Evolutionary conservation across 2,888 invertebrate species (phyloP), one percentile per base, ranked within the genome.

Genomic region (Lasioglossum vierecki): DNA sequence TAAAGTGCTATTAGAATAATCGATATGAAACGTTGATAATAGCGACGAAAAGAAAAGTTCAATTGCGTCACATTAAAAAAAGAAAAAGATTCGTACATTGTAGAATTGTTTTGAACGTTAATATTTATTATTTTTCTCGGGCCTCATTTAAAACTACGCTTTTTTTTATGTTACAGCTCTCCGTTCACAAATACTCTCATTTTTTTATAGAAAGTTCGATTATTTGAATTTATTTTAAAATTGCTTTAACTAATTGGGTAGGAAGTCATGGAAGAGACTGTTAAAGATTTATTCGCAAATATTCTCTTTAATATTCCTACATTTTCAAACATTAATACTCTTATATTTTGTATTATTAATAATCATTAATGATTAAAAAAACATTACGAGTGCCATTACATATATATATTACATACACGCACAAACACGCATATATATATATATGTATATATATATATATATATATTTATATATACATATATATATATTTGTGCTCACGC

Each of bases 281-380:
- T 84, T 78, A 60, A 63, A 72, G 39, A 39, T 83, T 83, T 84
- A 84, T 76, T 85, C 76, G 84, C 85, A 85, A 85, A 85, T 83
- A 85, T 85, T 85, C 85, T 85, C 84, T 85, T 85, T 85, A 85
- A 85, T 85, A 85, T 85, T 85, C 76, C 84, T 85, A 85, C 85
- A 85, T 85, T 80, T 83, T 83, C 79, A 83, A 85, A 83, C 84
- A 83, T 85, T 83, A 83, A 85, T 85, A 85, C 79, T 84, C 84
- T 83, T 84, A 83, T 76, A 85, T 85, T 60, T 85, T 72, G 83
- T 84, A 84, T 84, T 84, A 83, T 84, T 84, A 83, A 83, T 84
- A 83, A 84, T 84, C 75, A 84, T 78, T 79, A 84, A 66, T 82
- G 75, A 79, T 84, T 83, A 83, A 84, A 75, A 82, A 84, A 83